phyloP scores from a whole-genome alignment of 2,888 invertebrate genomes.

The Himalopsyche tibetana region DNA sequence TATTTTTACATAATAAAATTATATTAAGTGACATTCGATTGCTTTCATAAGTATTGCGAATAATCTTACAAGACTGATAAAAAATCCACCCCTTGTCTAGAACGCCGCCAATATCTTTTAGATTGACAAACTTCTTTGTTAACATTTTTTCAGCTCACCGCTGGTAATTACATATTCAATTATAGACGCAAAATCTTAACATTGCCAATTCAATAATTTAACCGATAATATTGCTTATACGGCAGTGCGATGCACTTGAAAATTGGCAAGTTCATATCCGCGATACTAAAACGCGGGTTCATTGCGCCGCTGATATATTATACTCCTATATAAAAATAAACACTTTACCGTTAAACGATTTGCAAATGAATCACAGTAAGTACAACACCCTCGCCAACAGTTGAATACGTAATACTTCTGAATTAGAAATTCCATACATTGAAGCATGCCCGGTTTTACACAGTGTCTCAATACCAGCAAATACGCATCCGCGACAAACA shows the following conservation, averaged over 20 bases:
- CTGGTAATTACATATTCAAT: too few relatives aligned
- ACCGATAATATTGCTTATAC: neutral
- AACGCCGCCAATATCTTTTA: too few relatives aligned
- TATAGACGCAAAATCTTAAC: too few relatives aligned
- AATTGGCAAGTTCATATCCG: neutral
- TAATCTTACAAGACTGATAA: too few relatives aligned
- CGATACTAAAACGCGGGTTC: conserved; percentile 68
- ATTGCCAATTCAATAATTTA: neutral
- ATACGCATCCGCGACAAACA: conserved; percentile 9
- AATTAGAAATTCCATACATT: conserved; percentile 61
- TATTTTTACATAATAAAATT: too few relatives aligned
- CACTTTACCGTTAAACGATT: conserved; percentile 54
- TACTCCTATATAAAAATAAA: conserved; percentile 67
- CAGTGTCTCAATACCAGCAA: conserved; percentile 47
- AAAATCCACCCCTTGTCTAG: too few relatives aligned
- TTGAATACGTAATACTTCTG: conserved; percentile 62
- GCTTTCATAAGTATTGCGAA: too few relatives aligned
- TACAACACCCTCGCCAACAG: conserved; percentile 55
- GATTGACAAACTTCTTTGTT: too few relatives aligned
- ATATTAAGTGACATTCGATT: too few relatives aligned
- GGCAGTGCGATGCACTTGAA: neutral
- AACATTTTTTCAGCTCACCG: too few relatives aligned
- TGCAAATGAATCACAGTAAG: conserved; percentile 54
- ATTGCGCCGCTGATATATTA: conserved; percentile 74
- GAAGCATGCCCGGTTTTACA: conserved; percentile 10